Evolutionary conservation across 1,140 invertebrate species (phyloP).

Genomic region (Coelopa frigida): DNA sequence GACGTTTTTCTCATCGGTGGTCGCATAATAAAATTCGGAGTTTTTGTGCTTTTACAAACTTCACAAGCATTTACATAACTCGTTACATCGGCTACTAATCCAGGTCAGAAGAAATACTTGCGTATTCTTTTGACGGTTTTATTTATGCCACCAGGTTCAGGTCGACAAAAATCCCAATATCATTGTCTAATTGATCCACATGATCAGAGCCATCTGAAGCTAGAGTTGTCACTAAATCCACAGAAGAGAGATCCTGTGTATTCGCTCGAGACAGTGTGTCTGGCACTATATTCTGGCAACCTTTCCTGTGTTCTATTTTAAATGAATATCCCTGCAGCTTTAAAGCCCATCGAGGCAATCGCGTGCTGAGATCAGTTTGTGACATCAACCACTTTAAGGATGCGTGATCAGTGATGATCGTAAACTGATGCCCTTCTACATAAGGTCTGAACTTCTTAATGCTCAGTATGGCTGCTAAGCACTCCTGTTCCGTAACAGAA

Average conservation of each 20-base stretch:
- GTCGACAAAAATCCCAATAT: too few species aligned
- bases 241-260: background rate
- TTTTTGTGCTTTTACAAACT: too few species aligned
- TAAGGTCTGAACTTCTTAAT: constrained; percentile 45
- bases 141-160: too few species aligned
- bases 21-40: too few species aligned
- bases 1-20: too few species aligned
- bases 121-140: too few species aligned
- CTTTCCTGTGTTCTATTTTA: constrained; percentile 40
- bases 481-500: constrained; percentile 42
- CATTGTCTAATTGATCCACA: too few species aligned
- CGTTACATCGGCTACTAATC: too few species aligned
- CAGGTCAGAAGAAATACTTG: too few species aligned
- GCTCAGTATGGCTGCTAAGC: constrained; percentile 42
- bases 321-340: constrained; percentile 24
- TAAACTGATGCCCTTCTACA: constrained; percentile 39
- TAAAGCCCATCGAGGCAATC: constrained; percentile 31
- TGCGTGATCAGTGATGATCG: constrained; percentile 33
- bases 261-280: constrained; percentile 28
- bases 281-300: constrained; percentile 31
- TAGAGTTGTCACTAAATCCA: too few species aligned
- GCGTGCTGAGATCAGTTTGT: constrained; percentile 23
- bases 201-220: too few species aligned
- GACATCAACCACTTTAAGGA: constrained; percentile 22
- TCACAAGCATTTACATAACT: too few species aligned